A percentile compares a stretch with the other conserved stretches of the same genome.
Conservation (phyloP, 2,113 vertebrate species). For the Nesoenas mayeri region DNA sequence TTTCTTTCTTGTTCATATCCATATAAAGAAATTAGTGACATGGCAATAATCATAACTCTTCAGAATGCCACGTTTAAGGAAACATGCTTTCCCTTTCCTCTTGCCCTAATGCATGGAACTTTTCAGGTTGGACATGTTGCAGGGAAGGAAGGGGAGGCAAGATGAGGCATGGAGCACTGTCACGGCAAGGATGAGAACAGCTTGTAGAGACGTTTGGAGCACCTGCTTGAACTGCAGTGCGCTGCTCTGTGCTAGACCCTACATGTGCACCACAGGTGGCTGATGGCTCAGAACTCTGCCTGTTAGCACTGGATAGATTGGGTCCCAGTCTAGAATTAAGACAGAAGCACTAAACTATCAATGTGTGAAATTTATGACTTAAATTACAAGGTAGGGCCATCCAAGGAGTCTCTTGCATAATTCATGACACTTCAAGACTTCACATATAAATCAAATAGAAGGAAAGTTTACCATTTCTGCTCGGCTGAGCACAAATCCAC, state of each 20-base stretch:
- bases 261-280: fast-evolving
- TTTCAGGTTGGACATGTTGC: neutral
- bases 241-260: neutral
- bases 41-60: neutral
- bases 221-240: neutral
- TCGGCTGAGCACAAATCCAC: neutral
- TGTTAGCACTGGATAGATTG: neutral
- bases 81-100: neutral
- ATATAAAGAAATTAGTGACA: neutral
- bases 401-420: conserved; percentile 18
- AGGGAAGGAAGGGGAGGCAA: neutral
- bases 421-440: conserved; percentile 16
- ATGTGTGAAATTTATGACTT: neutral
- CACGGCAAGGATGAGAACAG: neutral
- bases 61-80: neutral
- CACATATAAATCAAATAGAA: neutral
- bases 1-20: neutral
- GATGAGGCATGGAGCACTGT: neutral
- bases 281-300: neutral
- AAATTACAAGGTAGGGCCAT: conserved; percentile 11
- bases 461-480: conserved; percentile 16
- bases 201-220: neutral
- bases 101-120: neutral
- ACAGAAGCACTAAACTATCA: conserved; percentile 11
- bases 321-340: conserved; percentile 7